phyloP scores from a whole-genome alignment of 2,113 vertebrate genomes.

The Xiphorhynchus elegans region DNA sequence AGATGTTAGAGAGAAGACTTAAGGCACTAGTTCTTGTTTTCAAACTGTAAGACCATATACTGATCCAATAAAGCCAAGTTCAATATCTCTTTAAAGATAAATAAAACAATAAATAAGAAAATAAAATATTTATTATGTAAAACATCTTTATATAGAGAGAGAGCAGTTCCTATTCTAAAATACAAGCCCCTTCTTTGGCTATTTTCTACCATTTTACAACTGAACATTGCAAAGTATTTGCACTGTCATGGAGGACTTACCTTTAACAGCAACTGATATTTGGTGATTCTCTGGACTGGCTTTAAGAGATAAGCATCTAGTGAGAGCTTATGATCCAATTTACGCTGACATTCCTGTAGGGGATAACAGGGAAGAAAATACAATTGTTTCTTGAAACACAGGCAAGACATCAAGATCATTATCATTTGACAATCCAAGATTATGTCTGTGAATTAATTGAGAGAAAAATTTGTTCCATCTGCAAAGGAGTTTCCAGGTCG shows the following conservation, averaged over 20 bases:
- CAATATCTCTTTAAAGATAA: neutral
- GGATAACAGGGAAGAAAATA: neutral
- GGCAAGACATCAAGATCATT: neutral
- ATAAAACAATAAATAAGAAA: neutral
- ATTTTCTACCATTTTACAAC: neutral
- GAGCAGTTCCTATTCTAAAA: neutral
- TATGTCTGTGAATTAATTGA: neutral
- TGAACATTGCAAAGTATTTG: neutral
- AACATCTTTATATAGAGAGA: neutral
- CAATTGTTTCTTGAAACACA: neutral
- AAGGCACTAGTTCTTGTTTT: neutral
- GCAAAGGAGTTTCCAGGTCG: neutral
- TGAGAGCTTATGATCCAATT: constrained; percentile 90
- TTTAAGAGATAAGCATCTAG: constrained; percentile 91
- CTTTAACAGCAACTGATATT: constrained; percentile 91
- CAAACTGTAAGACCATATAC: neutral
- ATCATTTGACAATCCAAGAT: neutral
- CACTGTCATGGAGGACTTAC: constrained; percentile 30
- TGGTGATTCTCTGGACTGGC: constrained; percentile 92
- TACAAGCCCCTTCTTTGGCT: neutral
- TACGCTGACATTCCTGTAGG: constrained; percentile 81
- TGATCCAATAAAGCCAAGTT: neutral
- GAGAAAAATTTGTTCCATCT: neutral
- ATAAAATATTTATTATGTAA: neutral
- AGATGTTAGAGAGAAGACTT: neutral